Evolutionary conservation across 2,888 invertebrate species (phyloP).

Genomic region (Caenorhabditis uteleia): DNA sequence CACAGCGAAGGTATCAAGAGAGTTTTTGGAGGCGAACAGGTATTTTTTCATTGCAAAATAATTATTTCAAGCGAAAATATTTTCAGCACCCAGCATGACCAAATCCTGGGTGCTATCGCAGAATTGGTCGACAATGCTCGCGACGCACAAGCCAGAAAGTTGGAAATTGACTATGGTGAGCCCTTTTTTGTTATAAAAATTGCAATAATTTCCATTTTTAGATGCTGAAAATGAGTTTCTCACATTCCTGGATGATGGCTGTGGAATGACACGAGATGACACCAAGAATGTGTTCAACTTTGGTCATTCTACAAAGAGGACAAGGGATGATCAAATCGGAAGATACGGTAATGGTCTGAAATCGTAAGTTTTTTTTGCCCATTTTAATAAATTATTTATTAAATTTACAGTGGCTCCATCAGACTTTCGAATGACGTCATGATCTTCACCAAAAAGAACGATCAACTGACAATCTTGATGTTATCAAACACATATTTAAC

Average conservation of each 20-base stretch:
- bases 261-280: slow-evolving; percentile 72
- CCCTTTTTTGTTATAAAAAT: slow-evolving; percentile 5
- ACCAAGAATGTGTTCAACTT: slow-evolving; percentile 70
- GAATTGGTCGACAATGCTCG: slow-evolving; percentile 73
- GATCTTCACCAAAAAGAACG: slow-evolving; percentile 72
- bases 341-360: slow-evolving; percentile 74
- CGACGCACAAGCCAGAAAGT: slow-evolving; percentile 72
- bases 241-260: slow-evolving; percentile 72
- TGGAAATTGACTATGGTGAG: slow-evolving; percentile 71
- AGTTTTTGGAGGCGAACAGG: slow-evolving; percentile 8
- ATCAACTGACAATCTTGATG: slow-evolving; percentile 71
- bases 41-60: background rate
- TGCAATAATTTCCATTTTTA: no score
- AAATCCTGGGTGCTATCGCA: slow-evolving; percentile 66
- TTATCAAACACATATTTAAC: slow-evolving; percentile 72
- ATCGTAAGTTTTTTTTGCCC: slow-evolving; percentile 70
- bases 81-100: slow-evolving; percentile 42
- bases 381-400: background rate
- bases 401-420: slow-evolving; percentile 71
- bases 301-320: slow-evolving; percentile 40
- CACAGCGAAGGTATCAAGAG: background rate
- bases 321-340: slow-evolving; percentile 70
- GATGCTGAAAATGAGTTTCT: slow-evolving; percentile 60
- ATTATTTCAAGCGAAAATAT: no score
- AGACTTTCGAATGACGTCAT: slow-evolving; percentile 72